These are phyloP conservation scores for Chymomyza caudatula DNA, from an alignment of 2,888 invertebrate species.

Conservation along the genomic window DNA sequence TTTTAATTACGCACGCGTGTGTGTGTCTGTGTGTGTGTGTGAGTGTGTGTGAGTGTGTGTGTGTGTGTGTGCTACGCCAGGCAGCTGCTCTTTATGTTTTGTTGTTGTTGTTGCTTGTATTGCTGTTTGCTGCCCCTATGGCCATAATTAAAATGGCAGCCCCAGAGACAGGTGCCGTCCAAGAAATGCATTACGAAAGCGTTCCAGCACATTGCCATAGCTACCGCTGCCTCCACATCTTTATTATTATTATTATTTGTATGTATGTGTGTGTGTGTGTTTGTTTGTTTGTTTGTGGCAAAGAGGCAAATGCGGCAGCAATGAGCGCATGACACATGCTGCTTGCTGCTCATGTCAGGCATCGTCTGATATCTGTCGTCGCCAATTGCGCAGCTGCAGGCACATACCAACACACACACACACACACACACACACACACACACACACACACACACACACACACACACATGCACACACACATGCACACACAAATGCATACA, in stretches of 20 bases:
- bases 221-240: constrained; percentile 4
- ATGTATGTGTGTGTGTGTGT: background rate
- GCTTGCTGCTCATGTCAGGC: constrained; percentile 31
- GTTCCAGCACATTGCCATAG: constrained; percentile 53
- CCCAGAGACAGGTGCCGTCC: constrained; percentile 70
- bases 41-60: background rate
- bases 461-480: constrained; percentile 9
- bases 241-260: background rate
- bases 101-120: no score
- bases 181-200: constrained; percentile 64
- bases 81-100: background rate
- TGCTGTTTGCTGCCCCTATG: background rate
- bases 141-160: constrained; percentile 9
- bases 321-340: constrained; percentile 18
- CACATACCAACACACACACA: background rate
- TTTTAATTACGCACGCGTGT: background rate
- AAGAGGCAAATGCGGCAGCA: constrained; percentile 15
- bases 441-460: background rate
- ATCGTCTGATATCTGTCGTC: constrained; percentile 66
- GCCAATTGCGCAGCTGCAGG: constrained; percentile 65
- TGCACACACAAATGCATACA: constrained; percentile 10
- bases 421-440: constrained; percentile 1
- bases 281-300: background rate
- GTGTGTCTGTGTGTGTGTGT: background rate
- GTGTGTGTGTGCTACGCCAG: background rate